A percentile compares a stretch with the other conserved stretches of the same genome.
Conservation (phyloP, 1,140 invertebrate species). For the Cherax quadricarinatus region DNA sequence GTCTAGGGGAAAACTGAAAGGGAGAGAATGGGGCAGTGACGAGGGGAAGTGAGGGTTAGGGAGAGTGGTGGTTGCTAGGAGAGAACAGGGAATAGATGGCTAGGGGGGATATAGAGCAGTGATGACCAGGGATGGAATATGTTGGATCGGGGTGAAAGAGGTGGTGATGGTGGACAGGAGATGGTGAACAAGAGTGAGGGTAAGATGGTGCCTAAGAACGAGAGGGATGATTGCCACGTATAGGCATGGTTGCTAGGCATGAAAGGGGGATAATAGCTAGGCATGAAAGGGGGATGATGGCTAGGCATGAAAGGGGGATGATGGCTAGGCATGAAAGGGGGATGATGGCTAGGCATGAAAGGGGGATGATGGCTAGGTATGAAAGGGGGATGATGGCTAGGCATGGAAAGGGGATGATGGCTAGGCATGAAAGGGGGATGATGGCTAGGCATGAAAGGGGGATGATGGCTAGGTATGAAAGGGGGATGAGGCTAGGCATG, state of each 20-base stretch:
- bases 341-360: neutral
- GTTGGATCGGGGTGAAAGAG: too few relatives aligned
- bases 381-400: too few relatives aligned
- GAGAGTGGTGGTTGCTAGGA: too few relatives aligned
- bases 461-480: neutral
- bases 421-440: neutral
- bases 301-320: neutral
- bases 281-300: neutral
- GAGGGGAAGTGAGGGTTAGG: too few relatives aligned
- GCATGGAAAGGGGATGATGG: neutral
- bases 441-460: neutral
- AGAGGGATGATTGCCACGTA: neutral
- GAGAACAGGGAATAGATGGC: too few relatives aligned
- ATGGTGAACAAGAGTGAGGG: neutral
- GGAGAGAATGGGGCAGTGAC: neutral
- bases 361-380: neutral
- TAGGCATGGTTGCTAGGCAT: too few relatives aligned
- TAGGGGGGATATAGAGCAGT: too few relatives aligned
- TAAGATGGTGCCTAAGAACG: neutral
- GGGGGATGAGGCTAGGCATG: neutral
- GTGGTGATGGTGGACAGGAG: neutral
- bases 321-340: neutral
- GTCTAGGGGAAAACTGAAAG: too few relatives aligned
- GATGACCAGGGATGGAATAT: too few relatives aligned
- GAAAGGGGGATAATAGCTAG: neutral